phyloP scores from a whole-genome alignment of 1,140 invertebrate genomes.

The Brachionus sp. region DNA sequence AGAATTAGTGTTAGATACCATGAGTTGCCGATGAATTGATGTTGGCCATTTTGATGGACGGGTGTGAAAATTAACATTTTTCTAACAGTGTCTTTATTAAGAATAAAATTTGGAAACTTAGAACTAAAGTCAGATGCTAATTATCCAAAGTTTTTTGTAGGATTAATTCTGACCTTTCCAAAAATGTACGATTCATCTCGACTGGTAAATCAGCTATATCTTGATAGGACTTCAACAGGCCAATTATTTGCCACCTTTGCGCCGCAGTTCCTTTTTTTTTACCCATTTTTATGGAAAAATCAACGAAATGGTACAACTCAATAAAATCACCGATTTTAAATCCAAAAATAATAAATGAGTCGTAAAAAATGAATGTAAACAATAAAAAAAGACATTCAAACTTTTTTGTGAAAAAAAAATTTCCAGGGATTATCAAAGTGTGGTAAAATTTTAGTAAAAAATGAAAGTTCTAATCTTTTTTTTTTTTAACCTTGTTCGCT shows the following conservation, averaged over 20 bases:
- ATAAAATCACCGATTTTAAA: not conserved
- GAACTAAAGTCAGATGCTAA: not conserved
- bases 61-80: no score
- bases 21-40: no score
- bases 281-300: not conserved
- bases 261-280: not conserved
- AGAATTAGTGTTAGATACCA: no score
- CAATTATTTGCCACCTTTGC: not conserved
- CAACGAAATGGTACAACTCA: not conserved
- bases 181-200: no score
- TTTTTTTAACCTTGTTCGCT: no score
- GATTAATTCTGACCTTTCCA: no score
- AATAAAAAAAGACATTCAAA: not conserved
- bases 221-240: not conserved
- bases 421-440: no score
- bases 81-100: not conserved
- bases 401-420: not conserved
- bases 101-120: not conserved
- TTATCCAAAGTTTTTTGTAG: not conserved
- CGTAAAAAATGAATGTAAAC: not conserved
- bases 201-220: not conserved
- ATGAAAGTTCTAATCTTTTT: no score
- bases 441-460: no score
- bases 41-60: no score
- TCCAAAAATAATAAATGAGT: not conserved